These are phyloP conservation scores for Ochropleura plecta DNA, from an alignment of 2,888 invertebrate species.

Conservation along the genomic window DNA sequence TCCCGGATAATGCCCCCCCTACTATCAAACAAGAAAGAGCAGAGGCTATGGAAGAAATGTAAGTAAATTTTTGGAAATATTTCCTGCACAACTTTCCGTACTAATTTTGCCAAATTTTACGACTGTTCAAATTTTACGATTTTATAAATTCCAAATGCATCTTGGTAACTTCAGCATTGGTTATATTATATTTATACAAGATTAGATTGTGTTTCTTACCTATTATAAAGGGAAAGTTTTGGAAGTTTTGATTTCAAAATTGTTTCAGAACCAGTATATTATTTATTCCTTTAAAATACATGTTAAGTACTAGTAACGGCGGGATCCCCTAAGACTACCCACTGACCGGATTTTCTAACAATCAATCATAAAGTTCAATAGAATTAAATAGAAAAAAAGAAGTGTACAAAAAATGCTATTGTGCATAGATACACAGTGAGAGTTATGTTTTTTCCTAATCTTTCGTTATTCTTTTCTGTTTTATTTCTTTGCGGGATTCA, in stretches of 20 bases:
- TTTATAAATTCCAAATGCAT: no score
- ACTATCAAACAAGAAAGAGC: neutral
- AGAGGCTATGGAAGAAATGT: neutral
- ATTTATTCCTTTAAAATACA: neutral
- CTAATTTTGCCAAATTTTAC: neutral
- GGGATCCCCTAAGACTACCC: no score
- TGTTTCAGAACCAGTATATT: neutral
- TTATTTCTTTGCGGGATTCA: no score
- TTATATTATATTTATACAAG: neutral
- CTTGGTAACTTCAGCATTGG: neutral
- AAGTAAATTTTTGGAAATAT: conserved; percentile 1
- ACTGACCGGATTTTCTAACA: no score
- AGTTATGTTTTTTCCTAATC: no score
- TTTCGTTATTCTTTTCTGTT: no score
- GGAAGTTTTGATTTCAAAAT: neutral
- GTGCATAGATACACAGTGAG: no score
- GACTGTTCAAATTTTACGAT: neutral
- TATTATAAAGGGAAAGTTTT: neutral
- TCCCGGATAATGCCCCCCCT: neutral
- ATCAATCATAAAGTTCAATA: no score
- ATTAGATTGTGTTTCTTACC: neutral
- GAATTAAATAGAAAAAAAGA: no score
- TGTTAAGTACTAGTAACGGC: neutral
- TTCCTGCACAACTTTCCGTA: neutral
- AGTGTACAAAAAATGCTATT: no score